A percentile compares a stretch with the other conserved stretches of the same genome.
phyloP scores from a whole-genome alignment of 2,888 invertebrate species.

The Lamproptera curius region DNA sequence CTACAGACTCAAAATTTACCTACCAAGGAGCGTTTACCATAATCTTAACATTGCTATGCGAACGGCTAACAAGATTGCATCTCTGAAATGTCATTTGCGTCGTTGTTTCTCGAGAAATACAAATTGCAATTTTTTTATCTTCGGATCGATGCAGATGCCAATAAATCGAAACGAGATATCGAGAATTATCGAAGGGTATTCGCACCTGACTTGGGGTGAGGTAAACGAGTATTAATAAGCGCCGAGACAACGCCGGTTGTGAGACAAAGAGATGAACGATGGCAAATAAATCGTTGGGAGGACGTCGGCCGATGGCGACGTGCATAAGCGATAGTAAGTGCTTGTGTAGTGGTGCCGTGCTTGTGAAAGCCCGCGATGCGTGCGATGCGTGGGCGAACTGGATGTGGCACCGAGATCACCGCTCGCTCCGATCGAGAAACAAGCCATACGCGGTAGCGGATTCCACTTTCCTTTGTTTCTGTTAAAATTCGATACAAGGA shows the following conservation, averaged over 20 bases:
- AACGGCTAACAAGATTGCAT: not conserved
- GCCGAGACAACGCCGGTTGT: not conserved
- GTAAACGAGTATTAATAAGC: conserved; percentile 16
- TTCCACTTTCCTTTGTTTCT: not conserved
- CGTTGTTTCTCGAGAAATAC: not conserved
- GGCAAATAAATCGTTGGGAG: conserved; percentile 16
- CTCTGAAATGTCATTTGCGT: not conserved
- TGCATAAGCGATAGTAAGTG: conserved; percentile 11
- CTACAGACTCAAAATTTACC: conserved; percentile 5
- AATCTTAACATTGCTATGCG: no score
- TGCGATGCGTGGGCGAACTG: conserved; percentile 65
- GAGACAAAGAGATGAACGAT: conserved; percentile 18
- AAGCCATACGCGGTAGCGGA: conserved; percentile 25
- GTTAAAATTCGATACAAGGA: no score
- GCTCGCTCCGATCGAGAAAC: conserved; percentile 30
- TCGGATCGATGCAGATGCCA: conserved; percentile 9
- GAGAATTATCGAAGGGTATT: conserved; percentile 18
- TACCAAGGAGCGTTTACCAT: not conserved
- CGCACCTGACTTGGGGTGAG: conserved; percentile 1
- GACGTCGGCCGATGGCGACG: conserved; percentile 9
- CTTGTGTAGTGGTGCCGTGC: conserved; percentile 34
- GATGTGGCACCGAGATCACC: conserved; percentile 52
- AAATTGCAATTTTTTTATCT: conserved; percentile 12
- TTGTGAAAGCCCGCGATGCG: conserved; percentile 72
- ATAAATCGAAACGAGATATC: conserved; percentile 20